These are phyloP conservation scores for Drosophila melanosoma DNA, from an alignment of 2,888 invertebrate species.

Conservation along the genomic window DNA sequence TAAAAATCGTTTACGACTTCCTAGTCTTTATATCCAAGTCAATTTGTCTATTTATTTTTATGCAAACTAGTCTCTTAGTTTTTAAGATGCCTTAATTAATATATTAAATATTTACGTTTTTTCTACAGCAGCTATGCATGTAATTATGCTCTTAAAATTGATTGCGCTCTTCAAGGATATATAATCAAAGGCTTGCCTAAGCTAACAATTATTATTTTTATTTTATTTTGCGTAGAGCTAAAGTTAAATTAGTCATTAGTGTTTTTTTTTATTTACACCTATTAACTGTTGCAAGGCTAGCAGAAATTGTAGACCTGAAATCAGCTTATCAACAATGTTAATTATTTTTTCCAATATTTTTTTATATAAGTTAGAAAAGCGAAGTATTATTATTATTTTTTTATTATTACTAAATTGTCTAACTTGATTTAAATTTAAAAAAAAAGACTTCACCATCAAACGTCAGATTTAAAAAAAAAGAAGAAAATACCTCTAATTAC, in stretches of 20 bases:
- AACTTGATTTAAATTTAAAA: background rate
- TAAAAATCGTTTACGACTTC: background rate
- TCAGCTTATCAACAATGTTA: background rate
- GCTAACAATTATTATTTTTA: background rate
- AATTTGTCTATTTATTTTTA: fast-evolving
- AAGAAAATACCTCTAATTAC: background rate
- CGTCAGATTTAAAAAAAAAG: no score
- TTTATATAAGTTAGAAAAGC: background rate
- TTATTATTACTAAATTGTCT: background rate
- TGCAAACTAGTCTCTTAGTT: no score
- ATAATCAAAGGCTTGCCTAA: background rate
- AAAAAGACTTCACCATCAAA: background rate
- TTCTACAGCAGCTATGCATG: background rate
- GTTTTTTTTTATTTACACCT: background rate
- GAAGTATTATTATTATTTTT: background rate
- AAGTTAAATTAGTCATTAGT: background rate
- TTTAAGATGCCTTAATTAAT: no score
- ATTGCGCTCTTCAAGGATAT: background rate
- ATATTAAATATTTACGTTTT: background rate
- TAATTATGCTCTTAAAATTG: background rate
- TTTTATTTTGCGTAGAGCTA: no score
- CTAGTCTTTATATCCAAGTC: background rate
- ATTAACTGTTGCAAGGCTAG: background rate
- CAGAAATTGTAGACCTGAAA: background rate
- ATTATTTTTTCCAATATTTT: background rate